Base-by-base conservation (phyloP, 2,113 vertebrate genomes). In the Paralichthys olivaceus region DNA sequence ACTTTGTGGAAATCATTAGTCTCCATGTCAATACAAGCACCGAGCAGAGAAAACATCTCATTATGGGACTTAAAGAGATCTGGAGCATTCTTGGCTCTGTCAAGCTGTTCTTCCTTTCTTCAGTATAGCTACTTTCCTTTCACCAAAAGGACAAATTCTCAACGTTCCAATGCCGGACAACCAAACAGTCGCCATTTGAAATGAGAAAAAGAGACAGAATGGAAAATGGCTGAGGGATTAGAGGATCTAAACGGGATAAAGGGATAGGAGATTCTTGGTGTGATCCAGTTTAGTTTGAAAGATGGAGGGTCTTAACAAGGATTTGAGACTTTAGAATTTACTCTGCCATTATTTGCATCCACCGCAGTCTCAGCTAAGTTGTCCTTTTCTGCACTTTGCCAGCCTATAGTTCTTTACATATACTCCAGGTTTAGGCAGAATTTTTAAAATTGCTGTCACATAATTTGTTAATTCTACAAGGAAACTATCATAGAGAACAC, bases 281-380 rank as follows among this genome's bases (percentile, higher is more conserved):
- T 93, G 92, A 93, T 93, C 91, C 89, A 94, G 90, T 94, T 93
- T 92, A 92, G 92, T 91, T 93, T 89, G 88, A 92, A 93, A 93
- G 90, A 91, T 92, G 89, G 84, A 91, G 92, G 86, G 92, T 93
- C 92, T 94, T 93, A 94, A 91, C 89, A 90, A 86, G 92, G 93
- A 94, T 93, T 94, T 92, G 84, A 88, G 87, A 92, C 93, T 88
- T 93, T 87, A 91, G 88, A 91, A 89, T 90, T 88, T 85, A 90
- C 91, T 93, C 89, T 93, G 69, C 87, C 77, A 81, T 91, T 93
- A 91, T 93, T 87, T 92, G 79, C 69, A 85, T 91, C 84, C 75
- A 72, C 64, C 85, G 77, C 88, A 43, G 73, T 82, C 84, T 88
- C 78, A 79, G 68, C 72, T 82, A 86, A 90, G 90, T 80, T 90